Conservation (phyloP, 2,797 vertebrate species). For the Nyctalus aviator region DNA sequence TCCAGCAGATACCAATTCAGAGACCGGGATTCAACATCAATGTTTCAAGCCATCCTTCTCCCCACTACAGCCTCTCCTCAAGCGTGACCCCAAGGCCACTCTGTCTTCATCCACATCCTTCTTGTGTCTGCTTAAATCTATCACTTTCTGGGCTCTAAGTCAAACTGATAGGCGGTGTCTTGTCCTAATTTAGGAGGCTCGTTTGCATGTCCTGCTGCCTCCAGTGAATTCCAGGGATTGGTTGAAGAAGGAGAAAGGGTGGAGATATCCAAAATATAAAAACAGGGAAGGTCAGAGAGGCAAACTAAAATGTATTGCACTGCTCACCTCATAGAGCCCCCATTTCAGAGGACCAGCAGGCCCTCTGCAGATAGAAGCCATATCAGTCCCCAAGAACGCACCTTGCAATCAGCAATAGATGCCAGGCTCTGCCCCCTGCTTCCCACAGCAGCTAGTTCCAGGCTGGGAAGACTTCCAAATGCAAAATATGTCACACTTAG, state of each 20-base stretch:
- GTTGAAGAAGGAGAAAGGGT: neutral
- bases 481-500: slow-evolving; percentile 47
- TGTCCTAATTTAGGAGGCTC: slow-evolving; percentile 10
- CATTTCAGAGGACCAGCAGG: neutral
- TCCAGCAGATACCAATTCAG: neutral
- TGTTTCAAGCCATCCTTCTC: neutral
- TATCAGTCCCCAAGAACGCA: neutral
- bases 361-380: neutral
- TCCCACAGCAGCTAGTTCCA: neutral
- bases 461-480: slow-evolving; percentile 66
- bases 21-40: neutral
- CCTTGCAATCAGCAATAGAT: neutral
- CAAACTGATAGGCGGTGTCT: neutral
- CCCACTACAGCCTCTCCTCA: neutral
- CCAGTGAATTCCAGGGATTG: neutral
- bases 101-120: neutral
- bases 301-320: neutral
- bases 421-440: slow-evolving; percentile 1
- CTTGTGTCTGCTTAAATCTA: neutral
- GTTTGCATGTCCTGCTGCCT: neutral
- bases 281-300: slow-evolving; percentile 29
- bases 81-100: neutral
- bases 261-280: neutral
- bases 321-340: neutral
- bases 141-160: neutral